Percentiles rank a stretch among this genome's conserved stretches.
Evolutionary conservation across 1,140 invertebrate species (phyloP).

Genomic region (Ylistrum balloti): DNA sequence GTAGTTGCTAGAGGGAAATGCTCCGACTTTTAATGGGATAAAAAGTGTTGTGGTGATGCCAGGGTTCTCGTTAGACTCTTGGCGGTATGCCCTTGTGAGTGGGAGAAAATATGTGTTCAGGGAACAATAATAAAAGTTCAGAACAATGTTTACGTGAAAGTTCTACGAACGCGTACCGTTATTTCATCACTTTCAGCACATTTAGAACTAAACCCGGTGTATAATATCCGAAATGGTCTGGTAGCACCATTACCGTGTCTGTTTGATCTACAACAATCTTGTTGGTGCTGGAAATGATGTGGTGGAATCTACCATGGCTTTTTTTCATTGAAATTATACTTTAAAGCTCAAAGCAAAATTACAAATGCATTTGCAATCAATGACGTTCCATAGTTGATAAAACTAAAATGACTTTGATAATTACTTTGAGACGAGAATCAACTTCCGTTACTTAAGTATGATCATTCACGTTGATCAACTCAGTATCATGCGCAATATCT

Average conservation of each 20-base stretch:
- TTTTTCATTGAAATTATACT: no score
- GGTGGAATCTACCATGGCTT: no score
- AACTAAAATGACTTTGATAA: no score
- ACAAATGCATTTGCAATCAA: no score
- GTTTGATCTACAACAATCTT: not conserved
- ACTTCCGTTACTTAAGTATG: no score
- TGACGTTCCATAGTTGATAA: no score
- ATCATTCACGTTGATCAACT: not conserved
- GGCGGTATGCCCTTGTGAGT: constrained; percentile 15
- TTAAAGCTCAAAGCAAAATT: not conserved
- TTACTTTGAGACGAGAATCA: no score
- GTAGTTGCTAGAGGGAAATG: not conserved
- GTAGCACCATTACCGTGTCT: not conserved
- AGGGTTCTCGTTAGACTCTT: not conserved
- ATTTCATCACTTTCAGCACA: not conserved
- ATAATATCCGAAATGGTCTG: not conserved
- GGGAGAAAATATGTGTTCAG: constrained; percentile 8
- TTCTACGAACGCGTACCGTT: not conserved
- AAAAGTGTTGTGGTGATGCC: not conserved
- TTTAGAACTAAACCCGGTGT: not conserved
- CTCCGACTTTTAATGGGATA: not conserved
- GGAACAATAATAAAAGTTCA: not conserved
- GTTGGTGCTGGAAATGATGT: no score
- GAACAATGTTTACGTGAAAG: not conserved
- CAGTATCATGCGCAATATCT: not conserved